Evolutionary conservation across 2,113 vertebrate genomes (phyloP).

Genomic region (mouse (Mus musculus)): GRCm39 chr17:90965501-90966000

Average conservation of each 20-base stretch:
- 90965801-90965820: background rate
- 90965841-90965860: background rate
- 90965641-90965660: background rate
- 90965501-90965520: background rate
- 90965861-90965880: background rate
- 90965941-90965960: background rate
- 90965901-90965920: background rate
- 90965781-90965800: rapidly evolving
- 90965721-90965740: background rate
- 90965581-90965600: background rate
- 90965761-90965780: background rate
- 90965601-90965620: background rate
- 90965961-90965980: background rate
- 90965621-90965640: background rate
- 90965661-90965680: background rate
- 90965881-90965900: background rate
- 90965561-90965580: background rate
- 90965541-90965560: background rate
- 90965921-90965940: background rate
- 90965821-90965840: background rate
- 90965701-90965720: background rate
- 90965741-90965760: slow-evolving; percentile 13
- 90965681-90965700: background rate
- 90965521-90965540: background rate
- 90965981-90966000: background rate